A percentile compares a stretch with the other conserved stretches of the same genome.
These are phyloP conservation scores for Tautogolabrus adspersus DNA, from an alignment of 2,113 vertebrate species.

Conservation along the genomic window DNA sequence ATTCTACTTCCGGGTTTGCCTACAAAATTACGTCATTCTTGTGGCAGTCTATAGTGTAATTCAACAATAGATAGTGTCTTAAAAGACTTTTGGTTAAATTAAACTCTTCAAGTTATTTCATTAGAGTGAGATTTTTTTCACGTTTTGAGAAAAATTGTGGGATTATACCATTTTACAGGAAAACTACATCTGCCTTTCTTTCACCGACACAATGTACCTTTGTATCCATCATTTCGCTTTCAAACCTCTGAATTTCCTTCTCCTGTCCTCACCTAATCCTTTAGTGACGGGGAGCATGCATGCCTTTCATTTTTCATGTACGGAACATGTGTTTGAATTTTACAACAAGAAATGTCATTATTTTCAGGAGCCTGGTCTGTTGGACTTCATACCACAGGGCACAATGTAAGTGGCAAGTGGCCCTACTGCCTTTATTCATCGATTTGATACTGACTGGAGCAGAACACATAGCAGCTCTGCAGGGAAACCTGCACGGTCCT, in stretches of 20 bases:
- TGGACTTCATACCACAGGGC: slow-evolving; percentile 1
- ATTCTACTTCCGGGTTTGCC: too few relatives aligned
- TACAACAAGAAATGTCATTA: slow-evolving; percentile 2
- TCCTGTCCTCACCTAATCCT: slow-evolving; percentile 21
- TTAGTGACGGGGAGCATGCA: slow-evolving; percentile 1
- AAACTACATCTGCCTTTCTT: neutral
- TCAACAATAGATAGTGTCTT: too few relatives aligned
- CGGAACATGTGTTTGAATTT: slow-evolving; percentile 17
- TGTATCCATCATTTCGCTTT: neutral
- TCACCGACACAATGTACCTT: neutral
- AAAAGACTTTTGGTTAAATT: too few relatives aligned
- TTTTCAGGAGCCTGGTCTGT: neutral
- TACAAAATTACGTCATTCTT: too few relatives aligned
- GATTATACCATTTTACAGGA: neutral
- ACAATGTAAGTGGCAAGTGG: neutral
- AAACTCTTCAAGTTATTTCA: too few relatives aligned
- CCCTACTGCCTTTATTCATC: slow-evolving; percentile 7
- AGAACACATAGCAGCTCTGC: neutral
- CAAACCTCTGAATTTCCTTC: neutral
- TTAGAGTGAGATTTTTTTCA: too few relatives aligned
- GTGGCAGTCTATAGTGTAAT: too few relatives aligned
- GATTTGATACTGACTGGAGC: slow-evolving; percentile 10
- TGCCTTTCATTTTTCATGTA: slow-evolving; percentile 8
- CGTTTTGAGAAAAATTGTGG: neutral
- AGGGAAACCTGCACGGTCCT: neutral